Conservation (phyloP, 53 echinoderm and acorn worm genomes). For the Apostichopus leukothele region DNA sequence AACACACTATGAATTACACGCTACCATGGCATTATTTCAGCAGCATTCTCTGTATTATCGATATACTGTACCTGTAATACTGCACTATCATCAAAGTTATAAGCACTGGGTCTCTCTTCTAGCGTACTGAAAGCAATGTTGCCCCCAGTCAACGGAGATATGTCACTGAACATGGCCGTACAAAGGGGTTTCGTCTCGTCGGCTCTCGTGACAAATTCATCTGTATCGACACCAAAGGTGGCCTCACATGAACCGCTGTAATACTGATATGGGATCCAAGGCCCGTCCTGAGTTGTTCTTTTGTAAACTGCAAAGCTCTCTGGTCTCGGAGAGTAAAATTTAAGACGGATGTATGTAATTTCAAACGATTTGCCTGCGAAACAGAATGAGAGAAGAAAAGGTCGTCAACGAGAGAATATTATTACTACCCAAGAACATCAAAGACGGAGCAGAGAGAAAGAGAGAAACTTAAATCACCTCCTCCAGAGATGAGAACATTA, state of each 20-base stretch:
- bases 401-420: no score
- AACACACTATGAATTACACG: background rate
- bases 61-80: constrained; percentile 73
- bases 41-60: no score
- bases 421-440: background rate
- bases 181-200: constrained; percentile 85
- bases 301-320: constrained; percentile 98
- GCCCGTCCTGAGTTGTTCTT: constrained; percentile 69
- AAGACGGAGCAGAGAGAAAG: background rate
- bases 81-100: constrained; percentile 83
- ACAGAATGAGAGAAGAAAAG: constrained; percentile 21
- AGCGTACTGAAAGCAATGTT: constrained; percentile 98
- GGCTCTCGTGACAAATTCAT: constrained; percentile 58
- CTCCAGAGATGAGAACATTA: no score
- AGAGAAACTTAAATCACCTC: background rate
- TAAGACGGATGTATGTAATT: constrained; percentile 91
- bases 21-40: no score
- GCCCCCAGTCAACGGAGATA: constrained; percentile 93
- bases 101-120: constrained; percentile 90
- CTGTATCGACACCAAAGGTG: constrained; percentile 64
- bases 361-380: constrained; percentile 88
- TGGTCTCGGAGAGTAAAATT: constrained; percentile 92
- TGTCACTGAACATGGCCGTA: constrained; percentile 90
- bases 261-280: constrained; percentile 94
- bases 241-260: constrained; percentile 87